Conservation (phyloP, 2,888 invertebrate genomes). For the Heliconius charithonia region DNA sequence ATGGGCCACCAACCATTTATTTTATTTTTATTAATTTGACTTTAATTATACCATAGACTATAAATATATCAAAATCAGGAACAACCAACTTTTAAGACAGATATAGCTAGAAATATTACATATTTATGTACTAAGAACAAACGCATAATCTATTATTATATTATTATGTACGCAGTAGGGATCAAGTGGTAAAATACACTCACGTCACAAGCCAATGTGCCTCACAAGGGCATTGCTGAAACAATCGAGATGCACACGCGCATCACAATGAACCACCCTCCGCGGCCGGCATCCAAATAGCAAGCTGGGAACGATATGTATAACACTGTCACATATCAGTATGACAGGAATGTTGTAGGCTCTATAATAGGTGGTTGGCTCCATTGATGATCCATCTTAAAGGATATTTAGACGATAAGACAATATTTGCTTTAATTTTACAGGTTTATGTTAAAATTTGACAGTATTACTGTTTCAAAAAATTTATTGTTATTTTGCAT, state of each 20-base stretch:
- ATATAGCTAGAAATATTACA: slow-evolving; percentile 21
- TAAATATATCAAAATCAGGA: not conserved
- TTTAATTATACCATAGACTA: not conserved
- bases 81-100: not conserved
- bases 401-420: not conserved
- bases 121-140: slow-evolving; percentile 27
- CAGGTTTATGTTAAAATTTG: not conserved
- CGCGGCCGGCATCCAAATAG: slow-evolving; percentile 61
- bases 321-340: slow-evolving; percentile 42
- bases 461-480: too few relatives aligned
- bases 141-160: not conserved
- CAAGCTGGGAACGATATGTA: slow-evolving; percentile 46
- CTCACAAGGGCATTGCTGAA: slow-evolving; percentile 49
- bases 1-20: too few relatives aligned
- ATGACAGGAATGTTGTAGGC: slow-evolving; percentile 40
- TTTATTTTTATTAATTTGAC: too few relatives aligned
- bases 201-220: slow-evolving; percentile 44
- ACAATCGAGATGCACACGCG: slow-evolving; percentile 51
- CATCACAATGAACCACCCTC: slow-evolving; percentile 65
- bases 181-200: slow-evolving; percentile 39
- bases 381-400: not conserved
- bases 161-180: slow-evolving; percentile 6
- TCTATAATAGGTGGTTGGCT: not conserved
- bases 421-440: not conserved
- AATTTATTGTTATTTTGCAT: too few relatives aligned